Percentiles rank a stretch among this genome's conserved stretches.
phyloP scores from a whole-genome alignment of 2,797 vertebrate genomes.

The Clarias pachynema region DNA sequence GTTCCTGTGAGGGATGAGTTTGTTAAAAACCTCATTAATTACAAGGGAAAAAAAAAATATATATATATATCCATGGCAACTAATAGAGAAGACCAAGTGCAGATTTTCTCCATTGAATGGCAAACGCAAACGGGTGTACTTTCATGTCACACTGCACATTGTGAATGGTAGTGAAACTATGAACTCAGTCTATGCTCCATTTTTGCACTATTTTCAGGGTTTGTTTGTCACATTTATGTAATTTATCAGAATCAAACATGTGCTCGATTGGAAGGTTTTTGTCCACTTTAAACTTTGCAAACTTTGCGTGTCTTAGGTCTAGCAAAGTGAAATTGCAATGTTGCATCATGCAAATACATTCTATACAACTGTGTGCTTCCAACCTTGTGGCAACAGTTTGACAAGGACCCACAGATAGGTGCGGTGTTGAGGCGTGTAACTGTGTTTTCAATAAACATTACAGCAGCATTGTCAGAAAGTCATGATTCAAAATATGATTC shows the following conservation, averaged over 20 bases:
- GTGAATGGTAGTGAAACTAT: neutral
- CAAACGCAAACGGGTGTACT: neutral
- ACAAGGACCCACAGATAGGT: neutral
- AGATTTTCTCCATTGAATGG: neutral
- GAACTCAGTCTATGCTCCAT: neutral
- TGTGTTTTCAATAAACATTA: neutral
- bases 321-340: neutral
- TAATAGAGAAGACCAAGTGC: neutral
- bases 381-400: neutral
- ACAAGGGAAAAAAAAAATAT: neutral
- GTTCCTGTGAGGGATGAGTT: neutral
- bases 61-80: constrained; percentile 14
- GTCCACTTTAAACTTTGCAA: neutral
- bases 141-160: constrained; percentile 1
- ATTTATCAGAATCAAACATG: neutral
- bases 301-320: neutral
- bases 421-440: neutral
- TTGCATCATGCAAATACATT: neutral
- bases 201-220: neutral
- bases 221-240: neutral
- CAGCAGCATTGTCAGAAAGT: neutral
- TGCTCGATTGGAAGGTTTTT: too few species aligned
- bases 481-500: neutral
- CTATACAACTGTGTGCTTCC: neutral
- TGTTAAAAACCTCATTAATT: neutral